Percentiles rank a stretch among this genome's conserved stretches.
Conservation (phyloP, 2,113 vertebrate genomes). For the Pomatorhinus ruficollis region DNA sequence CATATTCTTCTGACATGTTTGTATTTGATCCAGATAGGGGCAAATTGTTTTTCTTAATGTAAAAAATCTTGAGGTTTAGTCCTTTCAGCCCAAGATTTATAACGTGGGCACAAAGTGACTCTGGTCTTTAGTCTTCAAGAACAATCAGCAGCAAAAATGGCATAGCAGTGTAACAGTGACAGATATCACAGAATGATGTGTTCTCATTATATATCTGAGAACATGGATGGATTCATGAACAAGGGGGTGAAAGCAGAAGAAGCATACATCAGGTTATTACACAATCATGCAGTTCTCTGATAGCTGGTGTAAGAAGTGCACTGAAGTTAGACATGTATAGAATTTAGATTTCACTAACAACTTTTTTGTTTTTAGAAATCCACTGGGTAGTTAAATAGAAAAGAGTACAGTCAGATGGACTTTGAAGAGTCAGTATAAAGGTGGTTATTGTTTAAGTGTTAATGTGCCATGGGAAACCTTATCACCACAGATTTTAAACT, state of each 20-base stretch:
- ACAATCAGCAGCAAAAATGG: background rate
- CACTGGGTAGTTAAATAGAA: slow-evolving; percentile 28
- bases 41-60: background rate
- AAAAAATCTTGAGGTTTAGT: background rate
- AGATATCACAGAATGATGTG: background rate
- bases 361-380: slow-evolving; percentile 5
- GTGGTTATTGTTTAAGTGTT: background rate
- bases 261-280: background rate
- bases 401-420: background rate
- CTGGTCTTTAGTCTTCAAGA: background rate
- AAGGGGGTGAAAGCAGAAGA: background rate
- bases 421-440: background rate
- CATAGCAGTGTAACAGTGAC: background rate
- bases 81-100: background rate
- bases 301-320: background rate
- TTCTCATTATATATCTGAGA: background rate
- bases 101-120: background rate
- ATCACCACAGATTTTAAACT: background rate
- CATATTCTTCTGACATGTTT: background rate
- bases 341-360: slow-evolving; percentile 25
- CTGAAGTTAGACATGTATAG: background rate
- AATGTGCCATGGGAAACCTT: background rate
- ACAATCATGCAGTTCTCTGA: background rate
- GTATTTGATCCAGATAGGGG: background rate
- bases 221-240: background rate